Evolutionary conservation across 2,797 vertebrate genomes (phyloP).

Genomic region (Protonibea diacanthus): DNA sequence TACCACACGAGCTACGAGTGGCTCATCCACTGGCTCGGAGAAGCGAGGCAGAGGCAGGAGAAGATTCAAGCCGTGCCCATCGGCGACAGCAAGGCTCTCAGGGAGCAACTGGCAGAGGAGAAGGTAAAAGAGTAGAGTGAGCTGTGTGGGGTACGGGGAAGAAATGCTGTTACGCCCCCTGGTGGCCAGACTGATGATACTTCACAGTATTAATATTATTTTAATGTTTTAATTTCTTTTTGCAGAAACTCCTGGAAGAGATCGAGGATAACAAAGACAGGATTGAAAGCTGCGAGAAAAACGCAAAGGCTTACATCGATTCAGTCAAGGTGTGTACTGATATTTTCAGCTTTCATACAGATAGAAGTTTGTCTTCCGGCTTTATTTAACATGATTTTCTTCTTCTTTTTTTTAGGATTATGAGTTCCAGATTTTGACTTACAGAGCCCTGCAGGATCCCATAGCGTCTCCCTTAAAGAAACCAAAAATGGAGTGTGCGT

Average conservation of each 20-base stretch:
- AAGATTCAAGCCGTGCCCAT: conserved; percentile 88
- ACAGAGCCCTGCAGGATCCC: conserved; percentile 93
- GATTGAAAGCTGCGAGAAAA: conserved; percentile 92
- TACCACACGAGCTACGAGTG: conserved; percentile 88
- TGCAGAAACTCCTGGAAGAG: conserved; percentile 92
- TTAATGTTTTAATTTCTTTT: conserved; percentile 1
- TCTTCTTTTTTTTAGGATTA: conserved; percentile 86
- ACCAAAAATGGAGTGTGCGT: conserved; percentile 91
- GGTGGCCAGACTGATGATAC: conserved; percentile 11
- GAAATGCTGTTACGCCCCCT: conserved; percentile 5
- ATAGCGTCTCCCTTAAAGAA: conserved; percentile 93
- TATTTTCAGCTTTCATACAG: rapidly evolving
- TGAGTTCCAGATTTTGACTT: conserved; percentile 93
- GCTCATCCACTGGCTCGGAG: conserved; percentile 89
- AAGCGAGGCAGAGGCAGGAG: conserved; percentile 89
- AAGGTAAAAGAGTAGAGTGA: conserved; percentile 81
- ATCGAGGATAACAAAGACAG: conserved; percentile 90
- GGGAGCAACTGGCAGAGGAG: conserved; percentile 90
- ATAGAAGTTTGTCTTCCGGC: rapidly evolving
- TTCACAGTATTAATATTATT: not conserved
- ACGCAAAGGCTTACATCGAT: conserved; percentile 94
- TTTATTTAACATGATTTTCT: not conserved
- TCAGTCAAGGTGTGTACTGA: conserved; percentile 90
- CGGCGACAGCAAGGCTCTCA: conserved; percentile 80
- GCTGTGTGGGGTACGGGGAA: not conserved